These are phyloP conservation scores for Tetragonisca angustula DNA, from an alignment of 2,888 invertebrate species.

Conservation along the genomic window DNA sequence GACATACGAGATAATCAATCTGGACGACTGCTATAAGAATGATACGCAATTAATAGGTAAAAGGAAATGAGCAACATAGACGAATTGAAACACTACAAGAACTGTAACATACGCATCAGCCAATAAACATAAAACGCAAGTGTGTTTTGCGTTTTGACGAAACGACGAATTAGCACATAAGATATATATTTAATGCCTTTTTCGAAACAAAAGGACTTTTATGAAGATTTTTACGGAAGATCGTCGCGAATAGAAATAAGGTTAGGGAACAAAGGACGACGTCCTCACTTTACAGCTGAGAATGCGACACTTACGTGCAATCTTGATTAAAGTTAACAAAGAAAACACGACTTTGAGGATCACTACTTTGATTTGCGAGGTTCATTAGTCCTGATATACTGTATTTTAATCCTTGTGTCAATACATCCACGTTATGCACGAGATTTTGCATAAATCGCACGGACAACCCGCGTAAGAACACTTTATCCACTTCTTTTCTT, in stretches of 20 bases:
- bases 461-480: slow-evolving; percentile 57
- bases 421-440: slow-evolving; percentile 84
- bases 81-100: slow-evolving; percentile 42
- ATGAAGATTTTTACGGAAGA: slow-evolving; percentile 2
- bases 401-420: slow-evolving; percentile 84
- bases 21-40: slow-evolving; percentile 40
- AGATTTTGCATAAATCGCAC: slow-evolving; percentile 84
- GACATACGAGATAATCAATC: neutral
- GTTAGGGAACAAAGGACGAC: slow-evolving; percentile 63
- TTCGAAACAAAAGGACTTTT: neutral
- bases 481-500: slow-evolving; percentile 45
- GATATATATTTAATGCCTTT: neutral
- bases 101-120: neutral
- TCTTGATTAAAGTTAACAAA: slow-evolving; percentile 99
- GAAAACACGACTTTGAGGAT: slow-evolving; percentile 92
- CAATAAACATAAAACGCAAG: neutral
- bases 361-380: slow-evolving; percentile 91
- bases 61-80: slow-evolving; percentile 55
- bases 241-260: slow-evolving; percentile 19
- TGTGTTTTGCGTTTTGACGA: neutral
- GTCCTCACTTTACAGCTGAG: slow-evolving; percentile 30
- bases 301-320: slow-evolving; percentile 92
- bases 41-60: slow-evolving; percentile 73
- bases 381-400: slow-evolving; percentile 91
- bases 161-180: neutral